Conservation (phyloP, 2,113 vertebrate species). For the Phaethon lepturus region DNA sequence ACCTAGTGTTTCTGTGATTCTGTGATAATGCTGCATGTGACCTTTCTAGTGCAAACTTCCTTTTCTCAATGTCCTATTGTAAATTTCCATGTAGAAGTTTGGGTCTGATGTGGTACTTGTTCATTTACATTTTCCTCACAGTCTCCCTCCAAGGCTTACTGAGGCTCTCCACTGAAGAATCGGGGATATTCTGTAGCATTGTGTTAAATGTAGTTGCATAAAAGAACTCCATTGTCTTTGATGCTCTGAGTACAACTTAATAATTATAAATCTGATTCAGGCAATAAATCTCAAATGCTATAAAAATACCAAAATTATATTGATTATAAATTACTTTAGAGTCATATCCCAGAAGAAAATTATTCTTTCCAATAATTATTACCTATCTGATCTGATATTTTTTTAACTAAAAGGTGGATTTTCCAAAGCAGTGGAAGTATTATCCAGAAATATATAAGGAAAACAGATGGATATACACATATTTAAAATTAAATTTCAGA, state of each 20-base stretch:
- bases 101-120: background rate
- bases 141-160: background rate
- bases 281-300: background rate
- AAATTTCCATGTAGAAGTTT: background rate
- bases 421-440: background rate
- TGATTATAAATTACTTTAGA: background rate
- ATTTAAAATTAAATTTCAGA: background rate
- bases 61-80: background rate
- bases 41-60: background rate
- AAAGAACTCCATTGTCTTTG: background rate
- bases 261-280: background rate
- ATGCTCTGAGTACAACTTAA: background rate
- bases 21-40: background rate
- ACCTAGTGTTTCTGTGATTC: no score
- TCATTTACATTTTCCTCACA: background rate
- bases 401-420: background rate
- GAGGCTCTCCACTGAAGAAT: no score
- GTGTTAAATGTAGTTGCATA: background rate
- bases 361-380: background rate
- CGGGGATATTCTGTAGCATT: background rate
- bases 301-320: background rate
- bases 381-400: background rate
- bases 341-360: background rate
- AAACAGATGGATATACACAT: background rate
- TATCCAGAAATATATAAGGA: background rate